Evolutionary conservation across 2,797 vertebrate genomes (phyloP).

Genomic region (Notoglanidium macrostoma): DNA sequence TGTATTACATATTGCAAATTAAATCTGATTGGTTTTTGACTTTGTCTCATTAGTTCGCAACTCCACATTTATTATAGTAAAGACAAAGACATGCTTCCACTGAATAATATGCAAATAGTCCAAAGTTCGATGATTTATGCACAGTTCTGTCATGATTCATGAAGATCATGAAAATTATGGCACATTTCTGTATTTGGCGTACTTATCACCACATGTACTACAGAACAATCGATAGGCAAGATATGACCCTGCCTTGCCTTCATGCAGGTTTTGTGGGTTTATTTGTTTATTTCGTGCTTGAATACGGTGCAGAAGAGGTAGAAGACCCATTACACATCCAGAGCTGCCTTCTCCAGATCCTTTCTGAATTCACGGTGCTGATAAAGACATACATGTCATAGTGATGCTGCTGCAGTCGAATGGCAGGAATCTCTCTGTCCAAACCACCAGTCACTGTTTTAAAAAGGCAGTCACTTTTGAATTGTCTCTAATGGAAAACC

Average conservation of each 20-base stretch:
- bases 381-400: background rate
- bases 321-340: background rate
- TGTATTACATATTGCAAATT: background rate
- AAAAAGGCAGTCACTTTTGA: background rate
- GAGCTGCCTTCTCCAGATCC: background rate
- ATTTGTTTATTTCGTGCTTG: constrained; percentile 29
- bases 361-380: background rate
- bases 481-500: background rate
- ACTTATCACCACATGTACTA: background rate
- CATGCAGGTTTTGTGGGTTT: background rate
- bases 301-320: background rate
- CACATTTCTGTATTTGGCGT: background rate
- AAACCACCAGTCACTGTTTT: background rate
- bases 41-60: background rate
- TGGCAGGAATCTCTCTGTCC: background rate
- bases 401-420: background rate
- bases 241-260: background rate
- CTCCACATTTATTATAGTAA: background rate
- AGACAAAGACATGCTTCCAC: background rate
- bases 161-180: background rate
- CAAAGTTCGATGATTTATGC: background rate
- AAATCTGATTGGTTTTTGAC: background rate
- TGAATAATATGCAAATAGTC: background rate
- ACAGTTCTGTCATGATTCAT: background rate
- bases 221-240: no score